phyloP scores from a whole-genome alignment of 2,797 vertebrate species.

The Cyclura pinguis region DNA sequence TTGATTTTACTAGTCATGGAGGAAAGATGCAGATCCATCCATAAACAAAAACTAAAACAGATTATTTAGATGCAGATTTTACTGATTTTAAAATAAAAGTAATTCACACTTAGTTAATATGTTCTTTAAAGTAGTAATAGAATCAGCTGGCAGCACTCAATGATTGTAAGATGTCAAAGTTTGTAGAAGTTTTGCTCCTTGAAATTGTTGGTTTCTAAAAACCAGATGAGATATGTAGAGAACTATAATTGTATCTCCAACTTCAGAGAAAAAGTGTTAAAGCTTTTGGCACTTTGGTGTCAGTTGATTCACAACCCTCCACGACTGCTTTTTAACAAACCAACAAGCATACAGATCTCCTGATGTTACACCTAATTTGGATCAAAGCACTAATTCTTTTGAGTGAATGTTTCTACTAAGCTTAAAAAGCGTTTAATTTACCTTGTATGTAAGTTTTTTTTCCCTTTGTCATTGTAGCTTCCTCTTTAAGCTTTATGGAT shows the following conservation, averaged over 20 bases:
- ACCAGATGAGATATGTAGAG: not conserved
- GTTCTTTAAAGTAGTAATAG: not conserved
- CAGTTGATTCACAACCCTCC: no score
- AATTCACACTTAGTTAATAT: not conserved
- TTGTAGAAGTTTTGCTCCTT: not conserved
- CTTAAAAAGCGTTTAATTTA: not conserved
- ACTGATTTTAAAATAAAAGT: not conserved
- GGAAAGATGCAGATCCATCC: not conserved
- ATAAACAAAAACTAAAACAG: not conserved
- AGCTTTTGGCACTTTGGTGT: not conserved
- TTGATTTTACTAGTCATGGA: not conserved
- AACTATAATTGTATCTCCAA: not conserved
- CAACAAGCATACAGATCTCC: not conserved
- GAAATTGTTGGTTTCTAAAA: not conserved
- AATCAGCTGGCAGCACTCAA: not conserved
- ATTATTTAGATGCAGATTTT: not conserved
- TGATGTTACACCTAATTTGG: not conserved
- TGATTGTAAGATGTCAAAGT: not conserved
- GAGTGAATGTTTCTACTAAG: not conserved
- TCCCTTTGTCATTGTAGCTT: conserved; percentile 67
- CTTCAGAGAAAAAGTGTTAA: not conserved
- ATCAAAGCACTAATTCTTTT: not conserved
- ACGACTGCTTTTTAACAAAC: not conserved
- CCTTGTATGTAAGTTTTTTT: not conserved
- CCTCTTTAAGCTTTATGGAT: conserved; percentile 90